phyloP scores from a whole-genome alignment of 1,140 invertebrate species.

The Drosophila pseudoananassae region DNA sequence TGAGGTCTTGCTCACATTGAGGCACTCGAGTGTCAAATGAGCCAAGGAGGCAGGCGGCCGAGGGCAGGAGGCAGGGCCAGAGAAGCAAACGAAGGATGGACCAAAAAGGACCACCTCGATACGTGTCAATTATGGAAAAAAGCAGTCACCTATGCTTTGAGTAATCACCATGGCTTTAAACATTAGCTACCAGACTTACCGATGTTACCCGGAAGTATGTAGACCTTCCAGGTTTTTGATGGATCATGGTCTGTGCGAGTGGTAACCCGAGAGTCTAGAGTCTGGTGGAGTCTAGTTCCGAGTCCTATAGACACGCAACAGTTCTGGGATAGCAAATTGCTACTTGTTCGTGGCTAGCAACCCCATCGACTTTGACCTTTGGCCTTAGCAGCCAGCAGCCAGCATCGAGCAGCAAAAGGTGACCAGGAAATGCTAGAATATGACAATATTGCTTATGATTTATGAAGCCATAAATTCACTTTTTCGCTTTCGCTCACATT shows the following conservation, averaged over 20 bases:
- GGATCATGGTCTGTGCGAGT: not conserved
- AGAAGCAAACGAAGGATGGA: not conserved
- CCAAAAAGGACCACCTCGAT: not conserved
- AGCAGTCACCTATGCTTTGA: not conserved
- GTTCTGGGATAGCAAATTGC: constrained; percentile 3
- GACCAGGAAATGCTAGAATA: constrained; percentile 52
- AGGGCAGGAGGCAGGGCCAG: not conserved
- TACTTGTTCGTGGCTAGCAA: not conserved
- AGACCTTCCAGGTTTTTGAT: not conserved
- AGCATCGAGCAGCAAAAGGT: constrained; percentile 27
- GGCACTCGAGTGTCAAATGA: constrained; percentile 54
- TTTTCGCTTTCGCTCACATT: constrained; percentile 60
- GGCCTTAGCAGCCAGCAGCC: constrained; percentile 10
- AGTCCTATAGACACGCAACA: not conserved
- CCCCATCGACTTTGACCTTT: constrained; percentile 13
- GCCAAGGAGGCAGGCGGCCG: constrained; percentile 1
- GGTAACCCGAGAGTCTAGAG: not conserved
- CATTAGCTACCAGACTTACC: constrained; percentile 1
- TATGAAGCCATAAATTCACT: constrained; percentile 69
- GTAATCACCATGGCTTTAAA: constrained; percentile 18
- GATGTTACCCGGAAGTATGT: too few species aligned
- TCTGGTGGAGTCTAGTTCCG: not conserved
- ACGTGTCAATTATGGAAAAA: constrained; percentile 42
- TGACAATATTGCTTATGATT: constrained; percentile 76
- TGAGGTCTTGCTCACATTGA: constrained; percentile 42